phyloP scores from a whole-genome alignment of 2,797 vertebrate genomes.

The Urocyon cinereoargenteus region DNA sequence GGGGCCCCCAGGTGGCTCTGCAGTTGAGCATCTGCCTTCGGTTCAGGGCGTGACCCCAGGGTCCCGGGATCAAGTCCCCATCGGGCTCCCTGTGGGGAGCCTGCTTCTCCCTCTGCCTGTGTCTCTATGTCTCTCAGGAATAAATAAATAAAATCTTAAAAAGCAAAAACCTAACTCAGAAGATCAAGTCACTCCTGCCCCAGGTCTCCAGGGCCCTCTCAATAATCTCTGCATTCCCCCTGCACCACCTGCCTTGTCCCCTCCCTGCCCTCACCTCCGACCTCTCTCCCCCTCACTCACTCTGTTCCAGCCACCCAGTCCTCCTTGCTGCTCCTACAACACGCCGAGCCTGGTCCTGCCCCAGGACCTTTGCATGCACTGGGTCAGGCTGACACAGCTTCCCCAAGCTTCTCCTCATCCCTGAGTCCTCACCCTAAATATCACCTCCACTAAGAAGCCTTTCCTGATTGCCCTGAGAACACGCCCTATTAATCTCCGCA shows the following conservation, averaged over 20 bases:
- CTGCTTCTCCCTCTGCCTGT: no score
- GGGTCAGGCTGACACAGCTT: neutral
- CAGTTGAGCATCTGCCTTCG: no score
- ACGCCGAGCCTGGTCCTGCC: neutral
- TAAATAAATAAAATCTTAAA: no score
- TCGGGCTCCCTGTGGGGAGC: no score
- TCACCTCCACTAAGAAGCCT: neutral
- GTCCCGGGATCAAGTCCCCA: no score
- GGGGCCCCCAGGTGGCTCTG: no score
- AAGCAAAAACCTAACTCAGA: neutral
- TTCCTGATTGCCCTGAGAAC: neutral
- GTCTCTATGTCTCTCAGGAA: no score
- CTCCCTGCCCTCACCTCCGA: no score
- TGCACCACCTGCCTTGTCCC: accelerated
- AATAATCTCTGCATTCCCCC: neutral
- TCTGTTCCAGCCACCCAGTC: neutral
- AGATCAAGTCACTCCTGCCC: neutral
- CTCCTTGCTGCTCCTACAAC: neutral
- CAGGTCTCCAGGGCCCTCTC: neutral
- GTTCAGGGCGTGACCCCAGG: no score
- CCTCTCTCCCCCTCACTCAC: neutral
- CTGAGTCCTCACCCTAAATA: neutral
- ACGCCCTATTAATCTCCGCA: neutral
- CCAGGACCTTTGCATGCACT: neutral
- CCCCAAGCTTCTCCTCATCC: neutral